Base-by-base conservation (phyloP, 1,140 invertebrate species). In the Microplitis mediator region DNA sequence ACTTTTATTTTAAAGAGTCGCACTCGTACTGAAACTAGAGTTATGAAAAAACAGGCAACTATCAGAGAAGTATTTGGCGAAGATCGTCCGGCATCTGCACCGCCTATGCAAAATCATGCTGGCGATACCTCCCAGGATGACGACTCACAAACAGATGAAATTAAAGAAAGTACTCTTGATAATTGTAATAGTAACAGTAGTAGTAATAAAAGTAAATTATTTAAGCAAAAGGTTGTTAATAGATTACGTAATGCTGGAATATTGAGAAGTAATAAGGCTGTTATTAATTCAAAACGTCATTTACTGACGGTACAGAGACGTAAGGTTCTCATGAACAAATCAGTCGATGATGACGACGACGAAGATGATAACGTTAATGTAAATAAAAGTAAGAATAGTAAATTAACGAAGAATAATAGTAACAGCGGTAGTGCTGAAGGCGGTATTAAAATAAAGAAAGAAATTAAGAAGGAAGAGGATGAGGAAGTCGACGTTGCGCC, bases 41-140 rank as follows among this genome's bases (percentile, higher is more conserved):
- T 93, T 16, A 84, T 93, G 77, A 93, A 93, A 82, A 91, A 93
- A 76, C 88, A 92, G 76, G 92, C 93, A 8, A 94, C 92, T 1
- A 94, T 94, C 36, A 90, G 92, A 74, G 93, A 94, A 83, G 92
- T 94, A 1, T 95, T 94, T 81, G 93, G 93, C 3, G 92, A 92
- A 45, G 90, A 92, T 79, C 83, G 92, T 6, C 91, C 92, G 0
- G 91, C 92, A 0, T 91, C 91, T 0, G 90, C 90, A 0, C 91
- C 91, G 0, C 90, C 90, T 0, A 89, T 85, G 77, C 84, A 83
- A 68, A 87, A 82, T 69, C 85, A 84, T 39, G 64, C 75, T 65
- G 81, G 83, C 45, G 82, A 84, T 16, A 83, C 80, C 0, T 84
- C 84, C 4, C 82, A 85, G 60, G 85, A 86, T 34, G 85, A 86